These are phyloP conservation scores for Neogobius melanostomus DNA, from an alignment of 2,113 vertebrate species.

Conservation along the genomic window DNA sequence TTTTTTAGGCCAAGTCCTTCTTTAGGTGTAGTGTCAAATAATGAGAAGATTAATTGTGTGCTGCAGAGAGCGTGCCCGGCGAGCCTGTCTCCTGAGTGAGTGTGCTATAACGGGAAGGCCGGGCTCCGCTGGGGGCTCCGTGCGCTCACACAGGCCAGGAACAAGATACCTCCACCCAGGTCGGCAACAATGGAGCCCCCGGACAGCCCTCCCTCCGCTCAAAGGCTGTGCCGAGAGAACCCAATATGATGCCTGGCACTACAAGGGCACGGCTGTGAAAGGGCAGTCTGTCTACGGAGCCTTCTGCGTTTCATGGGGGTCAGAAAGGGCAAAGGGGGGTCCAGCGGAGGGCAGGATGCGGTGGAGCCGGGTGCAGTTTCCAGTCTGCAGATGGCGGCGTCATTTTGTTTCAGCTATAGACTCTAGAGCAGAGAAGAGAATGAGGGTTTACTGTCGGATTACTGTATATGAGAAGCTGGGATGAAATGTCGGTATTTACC, in stretches of 20 bases:
- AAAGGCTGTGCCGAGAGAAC: conserved; percentile 72
- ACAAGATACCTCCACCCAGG: conserved; percentile 58
- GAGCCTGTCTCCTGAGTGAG: conserved; percentile 49
- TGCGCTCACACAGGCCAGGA: conserved; percentile 39
- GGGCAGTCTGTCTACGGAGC: conserved; percentile 59
- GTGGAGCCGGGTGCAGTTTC: conserved; percentile 29
- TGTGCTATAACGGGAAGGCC: conserved; percentile 56
- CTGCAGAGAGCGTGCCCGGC: conserved; percentile 49
- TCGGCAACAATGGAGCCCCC: conserved; percentile 67
- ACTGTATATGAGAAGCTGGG: conserved; percentile 32
- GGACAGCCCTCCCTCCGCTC: conserved; percentile 52
- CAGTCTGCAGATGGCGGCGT: conserved; percentile 58
- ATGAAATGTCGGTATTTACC: conserved; percentile 1
- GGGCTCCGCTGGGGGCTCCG: conserved; percentile 35
- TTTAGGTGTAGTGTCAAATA: conserved; percentile 64
- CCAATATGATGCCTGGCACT: conserved; percentile 71
- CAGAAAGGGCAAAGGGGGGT: neutral
- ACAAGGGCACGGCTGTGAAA: conserved; percentile 57
- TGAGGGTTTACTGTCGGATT: conserved; percentile 24
- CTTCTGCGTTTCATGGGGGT: conserved; percentile 45
- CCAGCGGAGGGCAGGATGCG: conserved; percentile 29
- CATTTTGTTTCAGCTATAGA: conserved; percentile 63
- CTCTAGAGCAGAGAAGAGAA: conserved; percentile 31
- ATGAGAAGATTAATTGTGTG: conserved; percentile 73
- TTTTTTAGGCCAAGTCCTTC: conserved; percentile 38